A percentile compares a stretch with the other conserved stretches of the same genome.
Conservation (phyloP, 2,113 vertebrate species). For the Daboia siamensis region DNA sequence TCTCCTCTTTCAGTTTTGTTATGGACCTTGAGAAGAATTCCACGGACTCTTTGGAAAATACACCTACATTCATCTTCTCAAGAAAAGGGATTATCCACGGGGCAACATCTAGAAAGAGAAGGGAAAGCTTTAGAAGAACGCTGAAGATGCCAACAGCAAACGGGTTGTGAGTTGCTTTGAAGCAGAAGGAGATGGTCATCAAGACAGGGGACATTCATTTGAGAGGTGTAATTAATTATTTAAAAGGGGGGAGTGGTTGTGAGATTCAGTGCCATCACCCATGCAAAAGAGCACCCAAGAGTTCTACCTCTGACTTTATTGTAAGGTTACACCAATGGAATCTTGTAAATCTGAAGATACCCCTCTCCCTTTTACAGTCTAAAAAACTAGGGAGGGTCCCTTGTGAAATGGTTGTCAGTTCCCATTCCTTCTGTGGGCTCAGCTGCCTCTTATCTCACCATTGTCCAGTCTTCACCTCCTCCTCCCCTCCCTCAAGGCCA, state of each 20-base stretch:
- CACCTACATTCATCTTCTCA: background rate
- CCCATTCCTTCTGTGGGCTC: background rate
- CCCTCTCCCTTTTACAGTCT: background rate
- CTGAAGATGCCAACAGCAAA: background rate
- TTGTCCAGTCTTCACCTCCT: background rate
- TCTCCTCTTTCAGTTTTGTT: conserved; percentile 51
- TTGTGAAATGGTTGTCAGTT: background rate
- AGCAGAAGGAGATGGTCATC: background rate
- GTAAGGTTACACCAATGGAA: background rate
- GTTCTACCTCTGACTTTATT: too few species aligned
- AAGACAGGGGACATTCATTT: background rate
- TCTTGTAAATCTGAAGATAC: too few species aligned
- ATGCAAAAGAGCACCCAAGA: background rate
- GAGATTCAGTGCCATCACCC: background rate
- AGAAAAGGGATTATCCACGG: conserved; percentile 49
- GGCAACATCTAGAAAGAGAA: conserved; percentile 40
- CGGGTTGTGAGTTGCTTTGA: background rate
- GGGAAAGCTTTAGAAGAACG: background rate
- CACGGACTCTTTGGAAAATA: conserved; percentile 7
- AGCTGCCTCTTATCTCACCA: background rate
- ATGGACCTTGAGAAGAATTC: conserved; percentile 59
- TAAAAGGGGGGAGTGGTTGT: background rate
- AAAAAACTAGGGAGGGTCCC: background rate
- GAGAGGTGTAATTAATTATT: background rate
- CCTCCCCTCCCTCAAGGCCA: background rate